Percentiles rank a stretch among this genome's conserved stretches.
phyloP scores from a whole-genome alignment of 2,888 invertebrate genomes.

The Microdon myrmicae region DNA sequence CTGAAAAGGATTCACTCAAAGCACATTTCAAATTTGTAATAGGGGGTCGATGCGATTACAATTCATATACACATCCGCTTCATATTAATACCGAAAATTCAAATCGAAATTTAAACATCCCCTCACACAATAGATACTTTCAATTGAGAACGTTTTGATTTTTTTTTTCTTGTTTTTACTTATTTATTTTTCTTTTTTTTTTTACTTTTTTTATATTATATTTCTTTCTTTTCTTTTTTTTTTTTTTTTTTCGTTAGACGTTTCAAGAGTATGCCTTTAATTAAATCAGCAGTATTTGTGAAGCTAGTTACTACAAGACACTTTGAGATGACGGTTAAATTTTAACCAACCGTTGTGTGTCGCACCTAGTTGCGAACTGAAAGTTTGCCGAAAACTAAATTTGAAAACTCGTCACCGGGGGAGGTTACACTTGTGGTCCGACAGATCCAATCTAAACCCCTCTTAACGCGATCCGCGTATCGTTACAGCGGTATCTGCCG shows the following conservation, averaged over 20 bases:
- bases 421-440: constrained; percentile 39
- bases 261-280: constrained; percentile 8
- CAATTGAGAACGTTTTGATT: too few species aligned
- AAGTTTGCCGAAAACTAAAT: constrained; percentile 47
- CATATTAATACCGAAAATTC: constrained; percentile 35
- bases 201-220: constrained; percentile 1
- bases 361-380: constrained; percentile 52
- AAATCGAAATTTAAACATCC: constrained; percentile 20
- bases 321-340: constrained; percentile 12
- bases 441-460: constrained; percentile 41
- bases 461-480: constrained; percentile 16
- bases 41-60: constrained; percentile 13
- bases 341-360: constrained; percentile 45
- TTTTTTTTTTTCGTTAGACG: background rate
- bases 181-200: constrained; percentile 7
- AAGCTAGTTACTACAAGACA: constrained; percentile 1
- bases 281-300: constrained; percentile 8
- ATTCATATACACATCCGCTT: constrained; percentile 43
- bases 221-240: background rate
- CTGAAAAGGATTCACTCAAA: constrained; percentile 12
- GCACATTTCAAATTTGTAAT: too few species aligned
- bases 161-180: too few species aligned
- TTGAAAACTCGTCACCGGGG: constrained; percentile 39
- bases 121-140: too few species aligned
- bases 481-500: background rate